Conservation (phyloP, 2,113 vertebrate species). For the Pteropus alecto region DNA sequence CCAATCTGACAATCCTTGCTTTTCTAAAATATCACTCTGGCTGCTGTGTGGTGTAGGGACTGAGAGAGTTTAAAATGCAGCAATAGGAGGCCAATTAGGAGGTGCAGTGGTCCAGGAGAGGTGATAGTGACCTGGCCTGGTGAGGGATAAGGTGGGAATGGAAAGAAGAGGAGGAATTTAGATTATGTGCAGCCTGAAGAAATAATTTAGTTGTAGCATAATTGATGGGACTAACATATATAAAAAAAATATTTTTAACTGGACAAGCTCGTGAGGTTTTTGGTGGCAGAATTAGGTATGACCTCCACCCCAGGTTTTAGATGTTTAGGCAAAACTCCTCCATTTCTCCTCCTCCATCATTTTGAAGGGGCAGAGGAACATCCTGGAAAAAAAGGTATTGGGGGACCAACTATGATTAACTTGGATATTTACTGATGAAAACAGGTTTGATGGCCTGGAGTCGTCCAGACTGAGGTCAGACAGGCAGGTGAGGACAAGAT, state of each 20-base stretch:
- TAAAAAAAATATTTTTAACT: background rate
- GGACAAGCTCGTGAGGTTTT: background rate
- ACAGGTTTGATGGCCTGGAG: background rate
- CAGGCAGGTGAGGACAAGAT: background rate
- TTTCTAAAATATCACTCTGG: background rate
- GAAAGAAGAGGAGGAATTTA: background rate
- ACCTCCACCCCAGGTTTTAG: background rate
- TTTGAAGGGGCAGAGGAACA: background rate
- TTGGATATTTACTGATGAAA: conserved; percentile 8
- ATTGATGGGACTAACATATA: background rate
- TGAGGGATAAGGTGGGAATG: background rate
- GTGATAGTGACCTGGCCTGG: background rate
- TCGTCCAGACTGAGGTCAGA: background rate
- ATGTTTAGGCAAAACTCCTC: background rate
- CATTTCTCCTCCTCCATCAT: background rate
- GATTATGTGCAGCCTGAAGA: background rate
- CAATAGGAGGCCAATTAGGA: background rate
- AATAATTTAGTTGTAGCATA: background rate
- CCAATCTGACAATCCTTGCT: background rate
- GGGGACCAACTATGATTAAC: background rate
- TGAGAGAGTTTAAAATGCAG: background rate
- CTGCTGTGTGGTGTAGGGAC: background rate
- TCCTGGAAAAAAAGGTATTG: background rate
- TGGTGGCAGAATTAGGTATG: background rate
- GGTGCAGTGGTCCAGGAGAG: background rate